Evolutionary conservation across 2,113 vertebrate species (phyloP).

Genomic region (Callorhinus ursinus): DNA sequence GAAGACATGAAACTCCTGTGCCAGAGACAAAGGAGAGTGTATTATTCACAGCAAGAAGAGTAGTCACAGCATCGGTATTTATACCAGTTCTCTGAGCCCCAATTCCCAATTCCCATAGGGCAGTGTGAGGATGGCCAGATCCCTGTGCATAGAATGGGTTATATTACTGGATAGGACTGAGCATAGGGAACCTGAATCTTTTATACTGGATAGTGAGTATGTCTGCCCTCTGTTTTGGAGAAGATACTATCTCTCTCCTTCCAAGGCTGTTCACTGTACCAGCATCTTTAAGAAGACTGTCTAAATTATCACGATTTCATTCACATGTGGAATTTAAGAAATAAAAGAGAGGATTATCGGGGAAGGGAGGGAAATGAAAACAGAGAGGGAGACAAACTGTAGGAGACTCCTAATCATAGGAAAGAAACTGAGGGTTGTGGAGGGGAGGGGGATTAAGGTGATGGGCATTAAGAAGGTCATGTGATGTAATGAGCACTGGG

Average conservation of each 20-base stretch:
- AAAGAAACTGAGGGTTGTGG: neutral
- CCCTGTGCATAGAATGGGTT: neutral
- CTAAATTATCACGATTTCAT: neutral
- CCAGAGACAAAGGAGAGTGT: neutral
- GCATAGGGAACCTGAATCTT: neutral
- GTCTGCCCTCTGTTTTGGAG: neutral
- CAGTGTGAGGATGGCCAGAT: neutral
- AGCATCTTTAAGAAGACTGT: neutral
- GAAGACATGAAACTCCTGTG: neutral
- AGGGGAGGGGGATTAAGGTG: neutral
- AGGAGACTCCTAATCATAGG: neutral
- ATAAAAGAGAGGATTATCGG: neutral
- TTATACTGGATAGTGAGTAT: neutral
- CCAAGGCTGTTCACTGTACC: neutral
- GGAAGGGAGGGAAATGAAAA: neutral
- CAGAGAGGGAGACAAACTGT: neutral
- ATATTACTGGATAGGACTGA: neutral
- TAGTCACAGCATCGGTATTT: neutral
- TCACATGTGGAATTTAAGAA: neutral
- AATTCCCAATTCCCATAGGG: neutral
- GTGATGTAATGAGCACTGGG: neutral
- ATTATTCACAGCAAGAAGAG: neutral
- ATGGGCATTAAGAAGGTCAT: neutral
- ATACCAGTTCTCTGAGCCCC: neutral
- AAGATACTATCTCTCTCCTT: neutral